A percentile compares a stretch with the other conserved stretches of the same genome.
Evolutionary conservation across 1,140 invertebrate genomes (phyloP).

Genomic region (Pseudomyrmex cubaensis): DNA sequence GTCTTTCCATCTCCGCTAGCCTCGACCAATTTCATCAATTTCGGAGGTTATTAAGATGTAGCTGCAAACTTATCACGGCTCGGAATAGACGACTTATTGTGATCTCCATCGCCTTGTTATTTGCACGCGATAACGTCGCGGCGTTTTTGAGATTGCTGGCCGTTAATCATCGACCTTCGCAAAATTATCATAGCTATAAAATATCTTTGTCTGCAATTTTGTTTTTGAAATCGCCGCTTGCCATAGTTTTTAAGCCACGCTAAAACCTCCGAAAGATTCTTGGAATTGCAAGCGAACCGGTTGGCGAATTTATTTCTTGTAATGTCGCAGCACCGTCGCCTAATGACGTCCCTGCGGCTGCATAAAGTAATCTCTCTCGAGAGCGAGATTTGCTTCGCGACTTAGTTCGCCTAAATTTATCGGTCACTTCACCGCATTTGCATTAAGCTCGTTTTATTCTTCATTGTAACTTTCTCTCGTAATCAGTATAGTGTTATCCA

Average conservation of each 20-base stretch:
- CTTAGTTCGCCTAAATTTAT: conserved; percentile 21
- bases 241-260: neutral
- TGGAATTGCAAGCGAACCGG: neutral
- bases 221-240: neutral
- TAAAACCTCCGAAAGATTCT: conserved; percentile 9
- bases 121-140: conserved; percentile 1
- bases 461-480: neutral
- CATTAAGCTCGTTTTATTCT: neutral
- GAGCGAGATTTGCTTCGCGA: conserved; percentile 18
- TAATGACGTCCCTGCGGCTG: conserved; percentile 23
- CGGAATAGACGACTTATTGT: conserved; percentile 62
- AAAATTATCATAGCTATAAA: conserved; percentile 43
- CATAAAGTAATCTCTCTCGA: conserved; percentile 27
- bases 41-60: conserved; percentile 54
- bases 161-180: conserved; percentile 42
- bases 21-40: conserved; percentile 68
- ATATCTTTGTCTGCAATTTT: conserved; percentile 10
- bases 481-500: neutral
- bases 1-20: neutral
- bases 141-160: conserved; percentile 19
- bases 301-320: conserved; percentile 41
- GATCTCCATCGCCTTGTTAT: conserved; percentile 1
- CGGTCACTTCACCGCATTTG: neutral
- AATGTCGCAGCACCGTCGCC: conserved; percentile 13
- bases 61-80: conserved; percentile 59